Evolutionary conservation across 2,797 vertebrate genomes (phyloP).

Genomic region (Chaenodraco wilsoni): DNA sequence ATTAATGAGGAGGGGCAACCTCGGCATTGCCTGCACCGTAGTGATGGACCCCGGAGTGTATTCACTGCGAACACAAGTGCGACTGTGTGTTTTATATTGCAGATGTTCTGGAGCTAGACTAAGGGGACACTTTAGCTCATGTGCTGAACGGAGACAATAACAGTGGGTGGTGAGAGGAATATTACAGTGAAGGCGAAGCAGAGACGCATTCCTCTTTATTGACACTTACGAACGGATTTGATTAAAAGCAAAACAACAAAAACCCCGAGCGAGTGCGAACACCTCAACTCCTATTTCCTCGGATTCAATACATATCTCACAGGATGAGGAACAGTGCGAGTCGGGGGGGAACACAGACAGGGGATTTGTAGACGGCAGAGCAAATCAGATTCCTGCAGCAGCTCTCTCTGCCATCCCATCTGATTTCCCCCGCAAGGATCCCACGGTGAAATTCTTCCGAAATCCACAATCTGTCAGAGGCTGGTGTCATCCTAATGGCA

Average conservation of each 20-base stretch:
- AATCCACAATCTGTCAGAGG: conserved; percentile 67
- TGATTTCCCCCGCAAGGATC: conserved; percentile 57
- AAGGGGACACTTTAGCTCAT: conserved; percentile 36
- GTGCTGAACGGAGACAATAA: conserved; percentile 43
- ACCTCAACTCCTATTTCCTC: conserved; percentile 23
- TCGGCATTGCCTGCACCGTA: background rate
- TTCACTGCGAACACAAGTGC: background rate
- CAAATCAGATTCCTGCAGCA: conserved; percentile 59
- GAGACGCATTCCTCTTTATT: background rate
- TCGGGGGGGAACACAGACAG: conserved; percentile 30
- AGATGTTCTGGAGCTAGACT: conserved; percentile 34
- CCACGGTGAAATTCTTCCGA: conserved; percentile 51
- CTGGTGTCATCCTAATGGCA: conserved; percentile 71
- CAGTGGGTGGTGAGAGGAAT: conserved; percentile 36
- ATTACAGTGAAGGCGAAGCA: conserved; percentile 37
- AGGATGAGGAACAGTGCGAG: conserved; percentile 26
- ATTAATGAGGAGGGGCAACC: conserved; percentile 11
- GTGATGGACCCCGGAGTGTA: background rate
- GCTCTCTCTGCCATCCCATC: conserved; percentile 40
- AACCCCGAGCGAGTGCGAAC: conserved; percentile 5
- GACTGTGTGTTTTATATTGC: conserved; percentile 5
- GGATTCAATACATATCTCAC: conserved; percentile 39
- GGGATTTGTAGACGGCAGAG: conserved; percentile 24
- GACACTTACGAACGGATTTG: conserved; percentile 18
- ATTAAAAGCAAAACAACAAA: conserved; percentile 18